These are phyloP conservation scores for Papilio dardanus DNA, from an alignment of 1,140 invertebrate species.

Conservation along the genomic window DNA sequence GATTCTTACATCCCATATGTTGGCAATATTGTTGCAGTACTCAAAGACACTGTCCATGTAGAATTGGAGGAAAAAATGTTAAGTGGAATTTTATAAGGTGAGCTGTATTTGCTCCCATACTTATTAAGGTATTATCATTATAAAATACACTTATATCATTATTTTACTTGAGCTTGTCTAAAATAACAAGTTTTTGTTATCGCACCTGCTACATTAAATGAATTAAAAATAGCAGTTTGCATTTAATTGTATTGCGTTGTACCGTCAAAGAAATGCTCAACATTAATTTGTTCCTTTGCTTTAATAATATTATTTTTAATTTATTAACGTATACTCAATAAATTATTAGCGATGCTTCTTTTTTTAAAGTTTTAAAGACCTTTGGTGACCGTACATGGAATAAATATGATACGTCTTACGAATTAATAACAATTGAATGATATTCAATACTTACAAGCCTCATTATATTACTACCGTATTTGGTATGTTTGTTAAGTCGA, in stretches of 20 bases:
- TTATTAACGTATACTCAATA: slow-evolving; percentile 22
- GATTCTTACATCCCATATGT: no score
- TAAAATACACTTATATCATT: slow-evolving; percentile 35
- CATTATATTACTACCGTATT: slow-evolving; percentile 2
- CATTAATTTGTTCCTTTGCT: slow-evolving; percentile 31
- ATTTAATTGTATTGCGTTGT: slow-evolving; percentile 33
- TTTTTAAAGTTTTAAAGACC: neutral
- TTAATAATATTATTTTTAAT: slow-evolving; percentile 26
- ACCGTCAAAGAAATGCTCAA: slow-evolving; percentile 25
- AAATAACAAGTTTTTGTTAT: slow-evolving; percentile 36
- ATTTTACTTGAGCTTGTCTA: slow-evolving; percentile 33
- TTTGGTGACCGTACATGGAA: neutral
- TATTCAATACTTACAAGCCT: neutral
- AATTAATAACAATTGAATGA: slow-evolving; percentile 7
- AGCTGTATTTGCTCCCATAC: slow-evolving; percentile 21
- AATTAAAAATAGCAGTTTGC: slow-evolving; percentile 35
- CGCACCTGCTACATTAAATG: slow-evolving; percentile 34
- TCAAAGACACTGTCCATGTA: neutral
- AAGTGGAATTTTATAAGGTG: slow-evolving; percentile 23
- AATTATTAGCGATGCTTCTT: neutral
- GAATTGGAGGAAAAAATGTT: slow-evolving; percentile 9
- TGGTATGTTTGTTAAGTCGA: neutral
- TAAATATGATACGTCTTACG: neutral
- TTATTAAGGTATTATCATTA: slow-evolving; percentile 37
- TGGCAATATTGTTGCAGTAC: no score